These are phyloP conservation scores for Aradus depressus DNA, from an alignment of 2,888 invertebrate genomes.

Conservation along the genomic window DNA sequence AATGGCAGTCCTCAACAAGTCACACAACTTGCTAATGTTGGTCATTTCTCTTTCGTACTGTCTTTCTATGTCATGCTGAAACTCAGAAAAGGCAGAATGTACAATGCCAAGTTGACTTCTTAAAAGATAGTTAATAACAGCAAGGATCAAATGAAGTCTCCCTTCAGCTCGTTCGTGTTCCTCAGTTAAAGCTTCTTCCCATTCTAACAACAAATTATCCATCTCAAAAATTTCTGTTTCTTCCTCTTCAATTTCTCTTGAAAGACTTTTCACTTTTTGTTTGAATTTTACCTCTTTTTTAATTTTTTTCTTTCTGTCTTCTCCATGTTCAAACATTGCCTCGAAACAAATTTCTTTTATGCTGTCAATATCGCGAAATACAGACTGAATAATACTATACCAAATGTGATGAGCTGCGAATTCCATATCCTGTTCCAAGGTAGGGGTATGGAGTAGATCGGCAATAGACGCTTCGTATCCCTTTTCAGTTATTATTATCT, in stretches of 20 bases:
- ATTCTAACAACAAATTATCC: conserved; percentile 44
- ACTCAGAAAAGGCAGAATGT: conserved; percentile 41
- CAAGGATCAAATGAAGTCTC: conserved; percentile 37
- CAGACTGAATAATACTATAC: too few relatives aligned
- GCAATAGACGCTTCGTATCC: too few relatives aligned
- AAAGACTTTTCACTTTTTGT: neutral
- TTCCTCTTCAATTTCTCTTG: neutral
- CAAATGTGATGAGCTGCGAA: too few relatives aligned
- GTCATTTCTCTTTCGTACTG: conserved; percentile 38
- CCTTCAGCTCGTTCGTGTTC: conserved; percentile 44
- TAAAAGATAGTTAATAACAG: conserved; percentile 39
- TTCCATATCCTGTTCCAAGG: too few relatives aligned
- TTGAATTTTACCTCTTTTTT: too few relatives aligned
- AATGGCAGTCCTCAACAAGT: conserved; percentile 36
- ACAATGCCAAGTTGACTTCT: conserved; percentile 40
- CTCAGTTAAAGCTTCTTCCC: conserved; percentile 45
- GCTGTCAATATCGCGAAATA: too few relatives aligned
- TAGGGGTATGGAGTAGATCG: too few relatives aligned
- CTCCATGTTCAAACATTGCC: neutral
- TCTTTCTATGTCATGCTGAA: conserved; percentile 42
- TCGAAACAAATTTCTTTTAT: neutral
- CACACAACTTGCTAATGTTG: conserved; percentile 35
- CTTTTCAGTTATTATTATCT: too few relatives aligned
- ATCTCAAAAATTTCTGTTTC: conserved; percentile 24
- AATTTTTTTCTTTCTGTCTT: too few relatives aligned